Conservation (phyloP, 2,113 vertebrate genomes). For the Tringa solitaria region DNA sequence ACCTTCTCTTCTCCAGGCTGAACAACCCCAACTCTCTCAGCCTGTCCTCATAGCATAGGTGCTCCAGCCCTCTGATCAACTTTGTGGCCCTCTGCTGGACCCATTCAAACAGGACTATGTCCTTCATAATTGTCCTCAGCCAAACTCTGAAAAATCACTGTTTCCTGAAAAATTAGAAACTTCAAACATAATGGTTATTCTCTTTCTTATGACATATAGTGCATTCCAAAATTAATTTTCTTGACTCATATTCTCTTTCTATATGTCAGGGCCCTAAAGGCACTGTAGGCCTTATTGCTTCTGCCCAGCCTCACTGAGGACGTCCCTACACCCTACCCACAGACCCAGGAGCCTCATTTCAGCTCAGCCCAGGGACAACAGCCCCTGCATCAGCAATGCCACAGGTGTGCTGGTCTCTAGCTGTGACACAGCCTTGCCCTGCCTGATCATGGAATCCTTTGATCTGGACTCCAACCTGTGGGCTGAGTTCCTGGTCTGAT, state of each 20-base stretch:
- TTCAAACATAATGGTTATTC: background rate
- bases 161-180: background rate
- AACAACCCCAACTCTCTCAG: no score
- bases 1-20: no score
- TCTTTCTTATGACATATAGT: background rate
- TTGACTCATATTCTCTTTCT: background rate
- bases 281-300: background rate
- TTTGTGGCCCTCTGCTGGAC: no score
- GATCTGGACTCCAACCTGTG: rapidly evolving
- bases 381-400: background rate
- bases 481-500: background rate
- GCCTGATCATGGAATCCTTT: background rate
- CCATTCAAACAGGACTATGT: no score
- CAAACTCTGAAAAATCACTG: background rate
- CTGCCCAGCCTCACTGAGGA: background rate
- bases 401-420: background rate
- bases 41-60: no score
- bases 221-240: background rate
- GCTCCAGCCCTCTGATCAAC: no score
- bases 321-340: rapidly evolving
- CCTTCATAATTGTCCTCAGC: background rate
- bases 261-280: background rate
- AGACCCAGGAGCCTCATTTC: background rate
- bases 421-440: background rate
- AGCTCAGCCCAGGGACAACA: background rate